phyloP scores from a whole-genome alignment of 2,888 invertebrate genomes.

The Liopterus haemorrhoidalis region DNA sequence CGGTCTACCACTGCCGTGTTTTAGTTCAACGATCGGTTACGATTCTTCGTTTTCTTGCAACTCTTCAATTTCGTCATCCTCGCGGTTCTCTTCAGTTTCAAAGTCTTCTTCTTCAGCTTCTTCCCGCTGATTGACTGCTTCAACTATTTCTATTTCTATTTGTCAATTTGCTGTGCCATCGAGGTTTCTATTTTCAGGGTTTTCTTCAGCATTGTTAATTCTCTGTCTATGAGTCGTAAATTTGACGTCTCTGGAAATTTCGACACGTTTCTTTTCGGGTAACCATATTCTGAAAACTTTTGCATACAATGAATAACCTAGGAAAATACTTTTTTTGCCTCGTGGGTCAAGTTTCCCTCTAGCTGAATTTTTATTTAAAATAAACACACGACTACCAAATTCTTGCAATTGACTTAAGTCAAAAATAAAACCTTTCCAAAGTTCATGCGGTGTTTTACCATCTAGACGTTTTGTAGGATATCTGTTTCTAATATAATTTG shows the following conservation, averaged over 20 bases:
- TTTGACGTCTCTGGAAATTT: background rate
- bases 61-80: background rate
- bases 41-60: background rate
- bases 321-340: slow-evolving; percentile 15
- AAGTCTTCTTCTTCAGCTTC: too few relatives aligned
- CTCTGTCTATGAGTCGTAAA: too few relatives aligned
- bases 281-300: slow-evolving; percentile 22
- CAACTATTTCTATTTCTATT: too few relatives aligned
- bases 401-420: slow-evolving; percentile 21
- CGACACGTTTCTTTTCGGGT: background rate
- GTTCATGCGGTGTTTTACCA: slow-evolving; percentile 24
- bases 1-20: background rate
- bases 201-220: too few relatives aligned
- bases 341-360: slow-evolving; percentile 21
- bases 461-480: slow-evolving; percentile 20
- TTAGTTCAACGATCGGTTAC: background rate
- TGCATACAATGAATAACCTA: slow-evolving; percentile 16
- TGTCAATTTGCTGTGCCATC: too few relatives aligned
- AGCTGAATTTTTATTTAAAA: slow-evolving; percentile 4
- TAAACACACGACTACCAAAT: slow-evolving; percentile 27
- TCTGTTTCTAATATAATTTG: slow-evolving; percentile 33
- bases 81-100: background rate
- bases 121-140: too few relatives aligned
- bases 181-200: too few relatives aligned
- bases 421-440: slow-evolving; percentile 19